These are phyloP conservation scores for Athalia cordata DNA, from an alignment of 2,888 invertebrate species.

Conservation along the genomic window DNA sequence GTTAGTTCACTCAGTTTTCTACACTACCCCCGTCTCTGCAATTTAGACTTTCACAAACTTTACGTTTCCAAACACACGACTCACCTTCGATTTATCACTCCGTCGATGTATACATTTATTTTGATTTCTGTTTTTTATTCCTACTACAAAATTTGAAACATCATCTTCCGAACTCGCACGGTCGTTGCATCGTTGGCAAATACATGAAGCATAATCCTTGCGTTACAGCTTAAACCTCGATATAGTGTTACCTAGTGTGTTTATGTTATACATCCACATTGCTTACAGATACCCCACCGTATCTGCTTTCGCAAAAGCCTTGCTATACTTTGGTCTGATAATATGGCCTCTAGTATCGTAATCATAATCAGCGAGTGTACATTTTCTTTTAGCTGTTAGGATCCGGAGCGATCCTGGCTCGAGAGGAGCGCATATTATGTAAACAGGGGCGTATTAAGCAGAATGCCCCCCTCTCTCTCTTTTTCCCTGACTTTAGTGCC, in stretches of 20 bases:
- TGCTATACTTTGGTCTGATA: conserved; percentile 48
- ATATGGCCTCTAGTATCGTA: conserved; percentile 54
- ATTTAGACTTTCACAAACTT: conserved; percentile 14
- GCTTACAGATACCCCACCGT: conserved; percentile 30
- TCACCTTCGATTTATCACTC: background rate
- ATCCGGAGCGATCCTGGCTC: conserved; percentile 45
- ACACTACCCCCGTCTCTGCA: conserved; percentile 15
- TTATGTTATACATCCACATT: conserved; percentile 8
- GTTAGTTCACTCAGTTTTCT: conserved; percentile 39
- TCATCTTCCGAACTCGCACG: no score
- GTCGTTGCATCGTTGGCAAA: background rate
- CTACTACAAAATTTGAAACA: no score
- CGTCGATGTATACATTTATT: no score
- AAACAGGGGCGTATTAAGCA: conserved; percentile 50
- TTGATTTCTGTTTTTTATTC: no score
- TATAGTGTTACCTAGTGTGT: no score
- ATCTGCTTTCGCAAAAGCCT: conserved; percentile 13
- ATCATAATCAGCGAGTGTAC: conserved; percentile 55
- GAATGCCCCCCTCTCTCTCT: conserved; percentile 43
- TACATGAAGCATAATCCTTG: conserved; percentile 13
- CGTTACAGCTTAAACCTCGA: background rate
- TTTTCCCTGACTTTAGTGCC: conserved; percentile 21
- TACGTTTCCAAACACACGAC: background rate
- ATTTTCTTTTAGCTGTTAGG: conserved; percentile 54
- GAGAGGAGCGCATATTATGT: conserved; percentile 48